Evolutionary conservation across 1,140 invertebrate species (phyloP).

Genomic region (Ceratina australensis): DNA sequence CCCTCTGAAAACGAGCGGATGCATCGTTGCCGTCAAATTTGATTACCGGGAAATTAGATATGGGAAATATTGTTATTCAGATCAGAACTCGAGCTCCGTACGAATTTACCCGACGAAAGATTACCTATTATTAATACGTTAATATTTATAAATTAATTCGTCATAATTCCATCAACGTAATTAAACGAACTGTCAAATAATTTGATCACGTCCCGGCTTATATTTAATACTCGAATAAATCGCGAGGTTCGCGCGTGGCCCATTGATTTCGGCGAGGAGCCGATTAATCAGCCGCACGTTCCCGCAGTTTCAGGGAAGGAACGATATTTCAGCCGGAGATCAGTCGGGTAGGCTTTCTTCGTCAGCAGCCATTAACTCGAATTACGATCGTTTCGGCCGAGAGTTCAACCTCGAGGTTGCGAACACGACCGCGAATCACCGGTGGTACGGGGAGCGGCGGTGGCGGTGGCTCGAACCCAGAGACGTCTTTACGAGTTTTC

Average conservation of each 20-base stretch:
- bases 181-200: too few species aligned
- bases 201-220: too few species aligned
- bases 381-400: conserved; percentile 61
- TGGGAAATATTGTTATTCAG: too few species aligned
- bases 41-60: too few species aligned
- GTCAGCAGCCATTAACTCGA: conserved; percentile 63
- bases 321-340: conserved; percentile 61
- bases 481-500: conserved; percentile 46
- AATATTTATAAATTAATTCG: too few species aligned
- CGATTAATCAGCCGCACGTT: conserved; percentile 45
- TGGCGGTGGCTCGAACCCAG: background rate
- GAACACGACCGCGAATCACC: conserved; percentile 42
- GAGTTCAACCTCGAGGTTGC: conserved; percentile 54
- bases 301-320: background rate
- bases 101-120: too few species aligned
- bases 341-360: conserved; percentile 56
- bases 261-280: conserved; percentile 44
- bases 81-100: too few species aligned
- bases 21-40: too few species aligned
- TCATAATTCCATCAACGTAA: too few species aligned
- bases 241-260: conserved; percentile 31
- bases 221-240: conserved; percentile 21
- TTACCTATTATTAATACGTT: too few species aligned
- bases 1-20: too few species aligned
- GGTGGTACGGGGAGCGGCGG: too few species aligned